Evolutionary conservation across 2,797 vertebrate species (phyloP), one percentile per base, ranked within the genome.

Genomic region (Neosilurus mollespiculum): DNA sequence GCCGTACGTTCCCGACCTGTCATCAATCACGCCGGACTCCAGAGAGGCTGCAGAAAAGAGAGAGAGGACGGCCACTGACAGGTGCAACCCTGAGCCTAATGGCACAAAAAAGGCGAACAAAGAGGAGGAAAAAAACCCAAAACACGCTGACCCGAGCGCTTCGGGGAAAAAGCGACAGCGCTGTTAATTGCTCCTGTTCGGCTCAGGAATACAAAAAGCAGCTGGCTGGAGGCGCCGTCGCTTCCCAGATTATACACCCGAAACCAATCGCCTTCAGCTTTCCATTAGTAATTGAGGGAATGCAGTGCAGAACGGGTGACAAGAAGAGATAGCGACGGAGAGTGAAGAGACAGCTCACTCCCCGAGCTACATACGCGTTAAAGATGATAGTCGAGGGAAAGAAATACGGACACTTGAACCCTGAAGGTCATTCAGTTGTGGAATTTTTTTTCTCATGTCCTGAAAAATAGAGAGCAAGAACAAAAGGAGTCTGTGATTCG

Each of bases 11-110:
- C 92, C 94, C 96, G 97, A 98, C 97, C 97, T 94, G 95, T 96
- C 95, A 99, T 99, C 97, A 98, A 99, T 99, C 97, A 99, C 93
- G 91, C 95, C 93, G 92, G 85, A 89, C 93, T 94, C 94, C 51
- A 73, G 86, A 53, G 78, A 71, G 64, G 54, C 20, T 0, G 15
- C 37, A 11, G 22, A 26, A 67, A 75, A 76, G 66, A 67, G 73
- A 87, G 87, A 91, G 87, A 91, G 83, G 86, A 87, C 93, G 91
- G 91, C 93, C 94, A 95, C 92, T 95, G 94, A 95, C 91, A 94
- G 94, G 94, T 94, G 95, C 96, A 94, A 94, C 95, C 95, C 93
- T 91, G 91, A 95, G 92, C 93, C 95, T 95, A 96, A 96, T 95
- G 93, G 93, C 93, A 95, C 94, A 94, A 78, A 78, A 51, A 64